These are phyloP conservation scores for Amphimedon queenslandica DNA, from an alignment of 37 sponge, comb jelly and placozoan species.

Conservation along the genomic window DNA sequence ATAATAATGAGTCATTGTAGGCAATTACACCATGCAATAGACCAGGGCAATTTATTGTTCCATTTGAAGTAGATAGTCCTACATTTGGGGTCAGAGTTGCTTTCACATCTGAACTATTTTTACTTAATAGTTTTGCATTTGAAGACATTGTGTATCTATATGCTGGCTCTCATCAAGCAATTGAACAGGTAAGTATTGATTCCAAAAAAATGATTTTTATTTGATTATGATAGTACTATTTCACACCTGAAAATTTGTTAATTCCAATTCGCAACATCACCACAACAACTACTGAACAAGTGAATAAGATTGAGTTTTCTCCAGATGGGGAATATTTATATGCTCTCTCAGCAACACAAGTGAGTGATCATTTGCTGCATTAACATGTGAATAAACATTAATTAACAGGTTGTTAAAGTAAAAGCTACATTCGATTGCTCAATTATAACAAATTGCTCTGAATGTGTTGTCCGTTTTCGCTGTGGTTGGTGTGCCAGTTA, in stretches of 20 bases:
- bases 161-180: not conserved
- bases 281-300: not conserved
- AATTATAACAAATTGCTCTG: constrained; percentile 22
- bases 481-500: constrained; percentile 45
- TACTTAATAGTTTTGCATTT: not conserved
- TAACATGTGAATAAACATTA: too few species aligned
- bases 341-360: not conserved
- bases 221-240: not conserved
- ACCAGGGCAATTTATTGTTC: too few species aligned
- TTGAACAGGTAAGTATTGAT: constrained; percentile 13
- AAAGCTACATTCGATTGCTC: constrained; percentile 53
- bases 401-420: too few species aligned
- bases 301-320: not conserved
- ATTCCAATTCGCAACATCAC: not conserved
- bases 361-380: too few species aligned
- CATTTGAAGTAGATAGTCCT: not conserved
- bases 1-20: too few species aligned
- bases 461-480: constrained; percentile 19
- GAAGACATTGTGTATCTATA: not conserved
- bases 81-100: not conserved
- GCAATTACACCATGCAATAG: too few species aligned
- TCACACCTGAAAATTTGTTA: not conserved
- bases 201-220: not conserved
- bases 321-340: not conserved
- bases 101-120: not conserved